Evolutionary conservation across 2,113 vertebrate genomes (phyloP).

Genomic region (Aphelocoma coerulescens): DNA sequence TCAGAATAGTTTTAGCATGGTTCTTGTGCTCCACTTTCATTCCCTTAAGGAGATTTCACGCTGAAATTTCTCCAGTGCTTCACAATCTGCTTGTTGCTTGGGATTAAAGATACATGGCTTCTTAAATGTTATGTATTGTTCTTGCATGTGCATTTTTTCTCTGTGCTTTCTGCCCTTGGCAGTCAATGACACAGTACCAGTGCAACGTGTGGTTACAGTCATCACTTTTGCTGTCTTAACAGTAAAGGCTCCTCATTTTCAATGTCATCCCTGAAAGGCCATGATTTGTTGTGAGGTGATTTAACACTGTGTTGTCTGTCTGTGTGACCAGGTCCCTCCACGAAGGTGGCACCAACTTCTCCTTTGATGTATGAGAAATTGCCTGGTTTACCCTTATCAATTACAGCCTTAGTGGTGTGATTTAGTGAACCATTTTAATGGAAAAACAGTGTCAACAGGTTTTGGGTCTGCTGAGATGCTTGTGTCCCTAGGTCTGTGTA

Average conservation of each 20-base stretch:
- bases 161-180: background rate
- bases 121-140: background rate
- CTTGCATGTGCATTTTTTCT: background rate
- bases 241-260: background rate
- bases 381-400: background rate
- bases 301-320: background rate
- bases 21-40: background rate
- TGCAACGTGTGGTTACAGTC: background rate
- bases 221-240: background rate
- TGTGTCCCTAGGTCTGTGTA: background rate
- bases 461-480: background rate
- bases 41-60: background rate
- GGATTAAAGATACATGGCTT: background rate
- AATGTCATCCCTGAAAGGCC: background rate
- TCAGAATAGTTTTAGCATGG: background rate
- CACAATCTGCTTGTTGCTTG: background rate
- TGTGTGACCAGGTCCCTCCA: background rate
- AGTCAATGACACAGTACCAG: background rate
- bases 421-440: background rate
- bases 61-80: background rate
- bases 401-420: background rate
- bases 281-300: background rate
- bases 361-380: background rate
- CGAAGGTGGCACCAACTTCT: background rate
- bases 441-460: background rate